Percentiles rank a stretch among this genome's conserved stretches.
Evolutionary conservation across 2,797 vertebrate genomes (phyloP).

Genomic region (Chromobotia macracanthus): DNA sequence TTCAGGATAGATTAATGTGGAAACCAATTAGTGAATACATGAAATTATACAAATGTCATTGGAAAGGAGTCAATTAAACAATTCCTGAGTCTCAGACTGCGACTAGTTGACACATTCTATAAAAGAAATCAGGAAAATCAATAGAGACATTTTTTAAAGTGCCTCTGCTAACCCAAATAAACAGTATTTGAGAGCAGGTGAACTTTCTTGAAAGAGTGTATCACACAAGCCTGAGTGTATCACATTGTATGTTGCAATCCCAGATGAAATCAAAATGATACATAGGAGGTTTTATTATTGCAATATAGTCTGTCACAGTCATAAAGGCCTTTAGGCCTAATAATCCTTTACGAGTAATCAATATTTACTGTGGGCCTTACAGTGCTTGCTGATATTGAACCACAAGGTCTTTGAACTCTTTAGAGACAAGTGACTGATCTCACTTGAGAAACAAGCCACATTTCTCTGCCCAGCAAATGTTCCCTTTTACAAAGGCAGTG

Average conservation of each 20-base stretch:
- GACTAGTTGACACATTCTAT: constrained; percentile 17
- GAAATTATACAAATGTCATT: constrained; percentile 1
- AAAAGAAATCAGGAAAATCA: constrained; percentile 33
- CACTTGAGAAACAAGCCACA: constrained; percentile 46
- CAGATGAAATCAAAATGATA: constrained; percentile 60
- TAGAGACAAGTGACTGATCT: constrained; percentile 49
- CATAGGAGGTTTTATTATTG: constrained; percentile 64
- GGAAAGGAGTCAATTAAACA: neutral
- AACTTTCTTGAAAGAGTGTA: constrained; percentile 25
- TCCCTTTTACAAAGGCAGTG: neutral
- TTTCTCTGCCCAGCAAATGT: constrained; percentile 21
- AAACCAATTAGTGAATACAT: neutral
- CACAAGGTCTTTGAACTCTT: constrained; percentile 44
- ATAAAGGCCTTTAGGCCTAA: constrained; percentile 63
- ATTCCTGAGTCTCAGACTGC: constrained; percentile 15
- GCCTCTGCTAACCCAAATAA: constrained; percentile 39
- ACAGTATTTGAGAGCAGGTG: constrained; percentile 32
- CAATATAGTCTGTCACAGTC: constrained; percentile 64
- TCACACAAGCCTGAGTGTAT: constrained; percentile 51
- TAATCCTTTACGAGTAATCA: constrained; percentile 65
- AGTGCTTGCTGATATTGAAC: constrained; percentile 58
- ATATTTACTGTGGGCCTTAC: constrained; percentile 61
- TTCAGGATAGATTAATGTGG: neutral
- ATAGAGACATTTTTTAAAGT: constrained; percentile 31
- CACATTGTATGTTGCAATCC: constrained; percentile 53